Base-by-base conservation (phyloP, 2,113 vertebrate genomes). In the Hystrix brachyura region DNA sequence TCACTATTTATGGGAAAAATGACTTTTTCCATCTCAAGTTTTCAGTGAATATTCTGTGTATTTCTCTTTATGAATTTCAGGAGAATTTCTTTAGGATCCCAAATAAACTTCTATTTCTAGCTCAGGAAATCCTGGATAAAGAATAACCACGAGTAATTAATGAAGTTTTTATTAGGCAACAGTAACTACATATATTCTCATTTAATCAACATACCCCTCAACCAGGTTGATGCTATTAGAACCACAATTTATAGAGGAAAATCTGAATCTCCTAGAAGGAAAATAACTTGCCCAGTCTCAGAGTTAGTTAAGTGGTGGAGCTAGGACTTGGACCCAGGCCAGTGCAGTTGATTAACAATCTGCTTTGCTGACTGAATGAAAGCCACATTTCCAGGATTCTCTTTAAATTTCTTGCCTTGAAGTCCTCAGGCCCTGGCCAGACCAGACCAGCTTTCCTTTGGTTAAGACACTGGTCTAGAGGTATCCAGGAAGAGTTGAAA, bases 81-180 rank as follows among this genome's bases (percentile, higher is more conserved):
- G 83, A 89, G 46, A 64, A 84, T 84, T 91, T 93, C 43, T 81
- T 88, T 93, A 82, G 80, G 53, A 13, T 89, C 60, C 72, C 74
- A 90, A 87, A 81, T 81, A 9, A 76, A 81, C 85, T 92, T 92
- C 3, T 57, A 69, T 85, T 87, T 87, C 57, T 69, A 83, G 29
- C 62, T 93, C 23, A 93, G 51, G 48, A 87, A 86, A 96, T 89
- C 21, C 64, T 81, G 46, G 25, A 57, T 80, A 82, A 84, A 90
- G n/a, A 51, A 38, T 79, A 84, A 92, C 55, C 7, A 27, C 32
- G 1, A 51, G 43, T 15, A n/a, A 5, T 87, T 90, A 87, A 85
- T 1, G 91, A 69, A 88, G 17, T 13, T 94, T 95, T 79, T 38
- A 27, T 81, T 74, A 51, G 60, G 27, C 43, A 57, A 53, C 19